Base-by-base conservation (phyloP, 2,888 invertebrate genomes). In the Hetaerina titia region DNA sequence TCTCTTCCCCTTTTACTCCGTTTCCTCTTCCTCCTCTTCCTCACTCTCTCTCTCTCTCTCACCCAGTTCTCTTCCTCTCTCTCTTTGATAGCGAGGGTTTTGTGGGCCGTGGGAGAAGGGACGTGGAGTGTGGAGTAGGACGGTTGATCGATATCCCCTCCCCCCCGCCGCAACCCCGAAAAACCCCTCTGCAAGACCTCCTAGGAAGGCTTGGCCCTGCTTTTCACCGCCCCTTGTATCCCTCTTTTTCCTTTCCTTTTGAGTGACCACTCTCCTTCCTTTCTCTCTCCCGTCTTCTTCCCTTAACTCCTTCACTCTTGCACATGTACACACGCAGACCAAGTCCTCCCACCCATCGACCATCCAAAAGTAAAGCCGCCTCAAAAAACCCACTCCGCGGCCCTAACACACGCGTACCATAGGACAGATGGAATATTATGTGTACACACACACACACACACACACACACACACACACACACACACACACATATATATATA, bases 121-220 rank as follows among this genome's bases (percentile, higher is more conserved):
- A 81, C 2, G 81, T 31, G 31, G 2, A 22, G 22, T 25, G 81
- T n/a, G 81, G 81, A 69, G 22, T 7, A 22, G 69, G 69, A 69
- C 7, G 17, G 17, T 81, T 81, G 81, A 81, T 81, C 81, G 81
- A 81, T 81, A 81, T 81, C 81, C 81, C 81, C 13, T 81, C 31
- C 81, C 31, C 74, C 31, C 81, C 81, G 25, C 31, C 81, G 25
- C 81, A 81, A 25, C 81, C 81, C 81, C 81, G 81, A 81, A 81
- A 81, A 81, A 81, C 81, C 81, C n/a, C 25, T 31, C 81, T 13
- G 25, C 2, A 25, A 9, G 17, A 19, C 9, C 19, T 69, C 19
- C 81, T 81, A 31, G 81, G 81, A 81, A 81, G 81, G 81, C 81
- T n/a, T 31, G 81, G 31, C 81, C 81, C 31, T 81, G 81, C 81